These are phyloP conservation scores for Callocephalon fimbriatum DNA, from an alignment of 2,113 vertebrate species.

Conservation along the genomic window DNA sequence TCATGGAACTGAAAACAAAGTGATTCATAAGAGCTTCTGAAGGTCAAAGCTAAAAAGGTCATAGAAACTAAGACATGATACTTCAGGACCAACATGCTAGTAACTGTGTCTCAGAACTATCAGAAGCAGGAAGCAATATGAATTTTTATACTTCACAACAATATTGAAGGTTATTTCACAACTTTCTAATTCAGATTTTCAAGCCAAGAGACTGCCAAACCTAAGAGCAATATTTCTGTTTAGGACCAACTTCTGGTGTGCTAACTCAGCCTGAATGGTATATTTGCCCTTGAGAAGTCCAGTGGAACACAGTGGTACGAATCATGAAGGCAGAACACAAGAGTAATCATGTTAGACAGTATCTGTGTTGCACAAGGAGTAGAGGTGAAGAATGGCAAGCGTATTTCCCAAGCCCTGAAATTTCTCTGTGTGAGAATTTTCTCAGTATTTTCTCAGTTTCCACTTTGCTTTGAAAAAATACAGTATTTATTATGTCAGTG, in stretches of 20 bases:
- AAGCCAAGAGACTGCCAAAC: background rate
- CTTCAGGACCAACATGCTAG: background rate
- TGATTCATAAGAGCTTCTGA: background rate
- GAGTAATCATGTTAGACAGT: background rate
- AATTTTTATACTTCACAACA: background rate
- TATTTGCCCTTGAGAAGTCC: background rate
- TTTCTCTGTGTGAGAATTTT: background rate
- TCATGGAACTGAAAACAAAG: background rate
- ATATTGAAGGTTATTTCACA: background rate
- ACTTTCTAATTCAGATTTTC: background rate
- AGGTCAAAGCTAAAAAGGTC: background rate
- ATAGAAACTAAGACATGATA: background rate
- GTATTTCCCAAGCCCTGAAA: background rate
- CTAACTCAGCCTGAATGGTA: background rate
- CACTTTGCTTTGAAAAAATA: background rate
- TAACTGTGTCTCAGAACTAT: background rate
- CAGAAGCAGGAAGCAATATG: background rate
- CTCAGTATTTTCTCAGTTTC: background rate
- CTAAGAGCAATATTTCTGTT: background rate
- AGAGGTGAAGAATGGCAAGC: background rate
- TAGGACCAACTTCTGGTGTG: background rate
- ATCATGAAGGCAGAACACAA: fast-evolving
- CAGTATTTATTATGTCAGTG: background rate
- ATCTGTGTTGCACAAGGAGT: background rate
- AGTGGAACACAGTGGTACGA: background rate